Evolutionary conservation across 1,140 invertebrate species (phyloP), one percentile per base, ranked within the genome.

Genomic region (Danaus melanippus): DNA sequence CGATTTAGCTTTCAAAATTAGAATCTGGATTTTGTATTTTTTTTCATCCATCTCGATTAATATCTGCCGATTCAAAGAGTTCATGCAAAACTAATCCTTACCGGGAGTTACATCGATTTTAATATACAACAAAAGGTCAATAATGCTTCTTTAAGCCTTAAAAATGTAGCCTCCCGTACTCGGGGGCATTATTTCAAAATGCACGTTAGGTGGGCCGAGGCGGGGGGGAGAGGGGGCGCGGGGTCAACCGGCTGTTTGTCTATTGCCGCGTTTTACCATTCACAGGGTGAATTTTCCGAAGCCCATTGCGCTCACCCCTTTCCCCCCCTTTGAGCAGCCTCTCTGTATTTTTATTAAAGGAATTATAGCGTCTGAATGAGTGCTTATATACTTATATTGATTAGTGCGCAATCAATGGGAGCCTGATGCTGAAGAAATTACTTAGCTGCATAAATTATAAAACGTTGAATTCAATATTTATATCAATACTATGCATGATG

Each of bases 271-370:
- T 72, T 86, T 84, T 81, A 69, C 76, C 80, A 86, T 83, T 86
- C 80, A 83, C 73, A 72, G 83, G 79, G 76, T 78, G 80, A 84
- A 84, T 82, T 86, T 86, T 82, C 80, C 79, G 77, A 83, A 84
- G 78, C 82, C 79, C 75, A 79, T 72, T 75, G 78, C 76, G 71
- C 75, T 72, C 67, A 69, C 66, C 69, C 76, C 75, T 70, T 63
- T 57, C 64, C 57, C 63, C 77, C 76, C 74, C 72, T 69, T 69
- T 64, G 59, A 70, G 71, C 71, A 62, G 68, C 64, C 74, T 75
- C 76, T 67, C 72, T 74, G 69, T 82, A 82, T 85, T 85, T 85
- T 85, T 85, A 84, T 79, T 84, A 84, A 82, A 74, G 71, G 77
- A 84, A 84, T 84, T 84, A 85, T 79, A 71, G 71, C 74, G 73